Evolutionary conservation across 2,888 invertebrate genomes (phyloP), one percentile per base, ranked within the genome.

Genomic region (Baronia brevicornis): DNA sequence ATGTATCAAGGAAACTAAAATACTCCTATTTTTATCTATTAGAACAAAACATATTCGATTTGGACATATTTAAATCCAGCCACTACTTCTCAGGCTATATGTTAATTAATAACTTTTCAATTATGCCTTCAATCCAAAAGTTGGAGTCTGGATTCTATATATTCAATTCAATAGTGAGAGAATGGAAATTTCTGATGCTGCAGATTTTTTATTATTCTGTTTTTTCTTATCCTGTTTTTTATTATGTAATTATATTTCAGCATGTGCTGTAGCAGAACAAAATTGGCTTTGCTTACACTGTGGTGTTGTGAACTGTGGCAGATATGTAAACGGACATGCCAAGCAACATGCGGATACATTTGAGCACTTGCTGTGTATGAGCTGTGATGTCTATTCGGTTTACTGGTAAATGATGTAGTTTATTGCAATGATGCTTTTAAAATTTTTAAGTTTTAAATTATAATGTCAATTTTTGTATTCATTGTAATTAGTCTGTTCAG

Each of bases 221-320:
- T 30, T 25, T 31, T 28, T 20, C 17, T 24, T 17, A 14, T 7
- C 12, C 14, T 18, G 12, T 27, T 21, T 15, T 20, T 28, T 23
- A 30, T 24, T 32, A 26, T 28, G 22, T 15, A 7, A 30, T 28
- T 29, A 58, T 59, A 41, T 60, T 64, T 29, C 66, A 90, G 90
- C 86, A 75, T 91, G 91, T 67, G 79, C 80, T 25, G 85, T 86
- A 17, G 73, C 73, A 36, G 87, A 89, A 46, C 91, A 90, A 63
- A 90, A 90, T 40, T 93, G 93, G 92, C 75, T 94, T 46, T 94
- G 94, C 60, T 77, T 93, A 44, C 85, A 88, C 38, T 94, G 94
- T 67, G 92, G 93, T 4, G 79, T 82, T 27, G 85, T 93, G 38
- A 87, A 89, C 53, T 94, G 94, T 72, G 93, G 93, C 36, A 88